Base-by-base conservation (phyloP, 2,113 vertebrate species). In the Eulacestoma nigropectus region DNA sequence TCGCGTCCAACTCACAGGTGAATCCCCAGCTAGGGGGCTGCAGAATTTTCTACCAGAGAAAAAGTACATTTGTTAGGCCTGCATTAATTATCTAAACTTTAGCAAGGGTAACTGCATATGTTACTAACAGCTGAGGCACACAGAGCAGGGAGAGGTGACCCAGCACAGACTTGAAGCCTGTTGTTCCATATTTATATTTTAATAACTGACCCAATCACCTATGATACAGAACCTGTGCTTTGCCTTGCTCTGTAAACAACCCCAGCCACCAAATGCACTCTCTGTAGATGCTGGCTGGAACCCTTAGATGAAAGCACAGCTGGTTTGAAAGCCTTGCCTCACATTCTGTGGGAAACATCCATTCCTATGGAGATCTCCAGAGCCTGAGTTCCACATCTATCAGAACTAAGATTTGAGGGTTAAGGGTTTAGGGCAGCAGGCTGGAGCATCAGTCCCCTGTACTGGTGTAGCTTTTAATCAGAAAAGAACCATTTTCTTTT, bases 211-310 rank as follows among this genome's bases (percentile, higher is more conserved):
- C 32, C 11, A 27, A 2, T 49, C 59, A 29, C 29, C 16, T 30
- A 2, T 0, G 0, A 10, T 35, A 37, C 23, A 80, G 64, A 49
- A 55, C 5, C 32, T 30, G 7, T 39, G 8, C 13, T 70, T n/a
- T 52, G 26, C 20, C 37, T 52, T 69, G 39, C 17, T 64, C 76
- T 56, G 20, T 30, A 8, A 35, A 35, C 65, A 89, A 10, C 4
- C 18, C 27, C 23, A 32, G 56, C n/a, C 6, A 23, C 1, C 2
- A 60, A 49, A 32, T 1, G 10, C 11, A 10, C 12, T n/a, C 11
- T 37, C 1, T 33, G 8, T 17, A 37, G 68, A 6, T 15, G 22
- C 29, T 67, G 60, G 35, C 20, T 49, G 65, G 16, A 81, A 23
- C 8, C 35, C 33, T 30, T 47, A 44, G 26, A 42, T 64, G 30